A percentile compares a stretch with the other conserved stretches of the same genome.
These are phyloP conservation scores for Phataginus tricuspis DNA, from an alignment of 2,797 vertebrate species.

Conservation along the genomic window DNA sequence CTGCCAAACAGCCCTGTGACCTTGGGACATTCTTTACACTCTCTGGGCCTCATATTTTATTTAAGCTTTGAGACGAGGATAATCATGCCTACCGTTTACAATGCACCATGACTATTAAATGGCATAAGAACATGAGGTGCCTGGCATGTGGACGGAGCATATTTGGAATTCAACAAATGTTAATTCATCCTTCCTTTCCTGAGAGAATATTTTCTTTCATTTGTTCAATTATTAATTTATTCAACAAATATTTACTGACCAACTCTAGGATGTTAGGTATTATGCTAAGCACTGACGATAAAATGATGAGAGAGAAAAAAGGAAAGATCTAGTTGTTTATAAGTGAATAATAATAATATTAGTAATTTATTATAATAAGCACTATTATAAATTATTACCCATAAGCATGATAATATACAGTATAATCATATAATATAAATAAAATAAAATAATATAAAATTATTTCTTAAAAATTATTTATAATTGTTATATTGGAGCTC, in stretches of 20 bases:
- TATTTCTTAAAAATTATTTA: too few relatives aligned
- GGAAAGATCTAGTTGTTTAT: neutral
- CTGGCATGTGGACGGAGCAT: neutral
- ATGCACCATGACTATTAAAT: neutral
- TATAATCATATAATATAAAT: too few relatives aligned
- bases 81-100: neutral
- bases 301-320: neutral
- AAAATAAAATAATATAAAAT: too few relatives aligned
- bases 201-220: slow-evolving; percentile 43
- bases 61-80: slow-evolving; percentile 56
- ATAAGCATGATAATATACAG: too few relatives aligned
- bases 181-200: slow-evolving; percentile 15
- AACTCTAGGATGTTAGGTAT: neutral
- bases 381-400: neutral
- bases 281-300: neutral
- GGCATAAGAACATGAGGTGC: neutral
- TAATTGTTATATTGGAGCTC: neutral
- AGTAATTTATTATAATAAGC: neutral
- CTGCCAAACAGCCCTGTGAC: slow-evolving; percentile 27
- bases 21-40: slow-evolving; percentile 7
- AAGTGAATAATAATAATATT: neutral
- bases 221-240: slow-evolving; percentile 67
- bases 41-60: slow-evolving; percentile 50
- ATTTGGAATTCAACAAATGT: neutral
- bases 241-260: slow-evolving; percentile 67